Conservation (phyloP, 2,113 vertebrate genomes). For the Otolemur garnettii region DNA sequence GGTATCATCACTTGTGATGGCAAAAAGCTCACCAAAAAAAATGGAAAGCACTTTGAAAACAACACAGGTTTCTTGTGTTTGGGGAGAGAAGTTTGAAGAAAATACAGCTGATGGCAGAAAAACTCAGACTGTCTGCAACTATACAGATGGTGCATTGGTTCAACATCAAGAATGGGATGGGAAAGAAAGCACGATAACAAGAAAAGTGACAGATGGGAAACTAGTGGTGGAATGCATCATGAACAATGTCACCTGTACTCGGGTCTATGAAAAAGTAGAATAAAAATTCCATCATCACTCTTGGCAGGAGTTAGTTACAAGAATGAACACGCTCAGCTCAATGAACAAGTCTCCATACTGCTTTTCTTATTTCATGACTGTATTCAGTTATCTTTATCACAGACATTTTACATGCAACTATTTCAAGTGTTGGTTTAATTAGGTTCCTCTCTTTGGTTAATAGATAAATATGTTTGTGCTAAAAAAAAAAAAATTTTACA, state of each 20-base stretch:
- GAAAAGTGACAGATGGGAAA: constrained; percentile 86
- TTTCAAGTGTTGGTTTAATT: too few relatives aligned
- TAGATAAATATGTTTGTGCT: constrained; percentile 84
- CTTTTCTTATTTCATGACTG: constrained; percentile 70
- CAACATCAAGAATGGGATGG: constrained; percentile 89
- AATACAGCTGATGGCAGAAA: constrained; percentile 90
- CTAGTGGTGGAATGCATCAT: constrained; percentile 89
- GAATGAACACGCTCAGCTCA: constrained; percentile 85
- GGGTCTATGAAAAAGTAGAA: constrained; percentile 88
- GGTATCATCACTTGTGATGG: constrained; percentile 85
- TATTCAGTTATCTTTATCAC: constrained; percentile 83
- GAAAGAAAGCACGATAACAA: constrained; percentile 88
- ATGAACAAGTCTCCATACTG: constrained; percentile 80
- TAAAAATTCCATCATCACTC: constrained; percentile 74
- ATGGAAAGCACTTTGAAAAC: constrained; percentile 89
- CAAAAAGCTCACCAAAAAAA: constrained; percentile 83
- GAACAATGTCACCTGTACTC: constrained; percentile 86
- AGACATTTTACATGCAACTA: constrained; percentile 83
- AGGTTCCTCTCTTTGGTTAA: constrained; percentile 64
- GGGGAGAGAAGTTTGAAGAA: constrained; percentile 89
- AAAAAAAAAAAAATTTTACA: background rate
- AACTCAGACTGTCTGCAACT: constrained; percentile 88
- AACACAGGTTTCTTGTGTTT: constrained; percentile 85
- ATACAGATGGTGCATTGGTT: constrained; percentile 83
- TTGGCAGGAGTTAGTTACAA: constrained; percentile 72